Base-by-base conservation (phyloP, 2,888 invertebrate species). In the Stenotaenia linearis region DNA sequence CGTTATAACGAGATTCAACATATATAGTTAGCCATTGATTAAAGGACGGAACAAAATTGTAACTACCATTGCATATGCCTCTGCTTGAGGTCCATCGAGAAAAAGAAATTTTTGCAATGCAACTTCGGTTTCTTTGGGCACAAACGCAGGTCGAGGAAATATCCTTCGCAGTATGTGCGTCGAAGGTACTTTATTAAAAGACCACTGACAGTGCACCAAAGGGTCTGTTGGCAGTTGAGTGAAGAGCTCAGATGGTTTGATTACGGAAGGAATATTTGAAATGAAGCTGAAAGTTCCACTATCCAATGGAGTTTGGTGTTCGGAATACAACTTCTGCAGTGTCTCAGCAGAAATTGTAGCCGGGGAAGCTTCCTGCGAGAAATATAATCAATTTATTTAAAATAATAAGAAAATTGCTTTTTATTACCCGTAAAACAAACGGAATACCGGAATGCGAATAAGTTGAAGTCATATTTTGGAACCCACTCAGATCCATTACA, bases 51-150 rank as follows among this genome's bases (percentile, higher is more conserved):
- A 6, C 4, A 32, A 32, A 5, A 56, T 32, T 4, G n/a, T 69
- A 82, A 84, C 83, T 85, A 89, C 89, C 85, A 95, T 86, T 81
- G 87, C 85, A 84, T 93, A 94, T 30, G 89, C 86, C 28, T 88
- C 87, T 79, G 92, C 90, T 84, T 90, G 89, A 40, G 90, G 88
- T 83, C 93, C 93, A 85, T 95, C 92, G 78, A 96, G 89, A 80
- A 93, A 89, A 78, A 93, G 84, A 86, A 90, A 93, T 84, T 93
- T 91, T 85, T 95, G 94, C 77, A 92, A 90, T 15, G 86, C 85
- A 1, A 87, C 85, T 83, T 87, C 87, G 12, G 85, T 84, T 28
- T 85, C 83, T 56, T 83, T 84, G 45, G 85, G 87, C 78, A 93
- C 89, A 83, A 91, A 90, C 81, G 87, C 86, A 0, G 94, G 93